phyloP scores from a whole-genome alignment of 2,113 vertebrate species.

The Phrynosoma blainvillii region DNA sequence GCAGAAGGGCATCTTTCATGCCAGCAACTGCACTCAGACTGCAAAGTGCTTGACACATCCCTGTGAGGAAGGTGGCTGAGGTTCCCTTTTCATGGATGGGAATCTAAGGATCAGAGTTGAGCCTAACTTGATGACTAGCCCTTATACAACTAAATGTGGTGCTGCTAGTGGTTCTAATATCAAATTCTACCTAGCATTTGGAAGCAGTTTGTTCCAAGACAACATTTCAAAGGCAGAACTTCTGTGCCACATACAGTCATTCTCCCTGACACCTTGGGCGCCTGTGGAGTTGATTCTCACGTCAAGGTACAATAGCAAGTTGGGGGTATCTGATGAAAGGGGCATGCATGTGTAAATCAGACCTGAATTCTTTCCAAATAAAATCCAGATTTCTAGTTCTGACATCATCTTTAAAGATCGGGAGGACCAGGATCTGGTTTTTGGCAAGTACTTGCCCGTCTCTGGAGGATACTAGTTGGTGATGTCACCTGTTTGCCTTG shows the following conservation, averaged over 20 bases:
- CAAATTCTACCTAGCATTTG: not conserved
- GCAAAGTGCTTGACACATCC: not conserved
- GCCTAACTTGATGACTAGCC: no score
- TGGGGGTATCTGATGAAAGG: no score
- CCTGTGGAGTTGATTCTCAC: not conserved
- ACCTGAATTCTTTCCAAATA: not conserved
- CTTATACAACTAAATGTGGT: not conserved
- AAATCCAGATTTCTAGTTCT: not conserved
- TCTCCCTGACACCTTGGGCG: not conserved
- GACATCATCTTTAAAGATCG: constrained; percentile 48
- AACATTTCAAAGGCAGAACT: not conserved
- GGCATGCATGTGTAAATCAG: not conserved
- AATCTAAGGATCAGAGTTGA: not conserved
- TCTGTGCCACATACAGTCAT: no score
- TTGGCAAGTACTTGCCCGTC: constrained; percentile 34
- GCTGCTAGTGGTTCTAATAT: not conserved
- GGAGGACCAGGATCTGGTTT: constrained; percentile 51
- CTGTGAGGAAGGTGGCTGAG: not conserved
- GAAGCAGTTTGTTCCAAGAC: not conserved
- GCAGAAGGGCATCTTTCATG: not conserved
- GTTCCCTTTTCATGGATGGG: not conserved
- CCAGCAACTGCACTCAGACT: not conserved
- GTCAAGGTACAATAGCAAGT: not conserved
- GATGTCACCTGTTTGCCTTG: constrained; percentile 55
- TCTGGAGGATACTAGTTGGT: constrained; percentile 53